Percentiles rank a stretch among this genome's conserved stretches.
These are phyloP conservation scores for Antechinus stuartii DNA, from an alignment of 2,113 vertebrate species.

Conservation along the genomic window DNA sequence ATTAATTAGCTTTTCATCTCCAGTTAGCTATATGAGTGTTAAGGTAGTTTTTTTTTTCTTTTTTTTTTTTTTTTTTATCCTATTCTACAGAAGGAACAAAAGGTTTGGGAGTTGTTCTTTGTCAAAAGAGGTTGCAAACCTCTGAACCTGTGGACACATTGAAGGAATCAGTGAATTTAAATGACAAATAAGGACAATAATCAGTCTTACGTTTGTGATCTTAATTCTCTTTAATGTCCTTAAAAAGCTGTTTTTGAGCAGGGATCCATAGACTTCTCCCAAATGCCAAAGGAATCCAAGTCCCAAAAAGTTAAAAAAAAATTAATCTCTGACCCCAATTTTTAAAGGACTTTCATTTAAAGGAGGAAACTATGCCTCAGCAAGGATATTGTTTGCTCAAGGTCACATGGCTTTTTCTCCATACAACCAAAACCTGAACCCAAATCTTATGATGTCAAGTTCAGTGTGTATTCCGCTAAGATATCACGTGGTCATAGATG, in stretches of 20 bases:
- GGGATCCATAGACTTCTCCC: neutral
- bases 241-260: neutral
- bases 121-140: neutral
- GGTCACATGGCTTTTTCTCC: neutral
- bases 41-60: neutral
- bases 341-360: neutral
- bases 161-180: neutral
- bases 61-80: neutral
- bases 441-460: neutral
- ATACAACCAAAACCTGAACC: neutral
- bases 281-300: neutral
- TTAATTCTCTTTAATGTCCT: neutral
- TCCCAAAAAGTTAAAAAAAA: neutral
- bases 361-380: neutral
- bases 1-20: neutral
- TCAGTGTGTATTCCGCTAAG: neutral
- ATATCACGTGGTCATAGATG: neutral
- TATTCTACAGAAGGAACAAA: neutral
- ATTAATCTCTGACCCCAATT: neutral
- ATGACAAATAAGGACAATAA: neutral
- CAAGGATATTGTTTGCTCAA: neutral
- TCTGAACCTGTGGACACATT: neutral
- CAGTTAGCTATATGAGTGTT: neutral
- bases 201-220: neutral
- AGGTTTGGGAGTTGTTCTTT: neutral